These are phyloP conservation scores for Sturnira hondurensis DNA, from an alignment of 2,113 vertebrate species.

Conservation along the genomic window DNA sequence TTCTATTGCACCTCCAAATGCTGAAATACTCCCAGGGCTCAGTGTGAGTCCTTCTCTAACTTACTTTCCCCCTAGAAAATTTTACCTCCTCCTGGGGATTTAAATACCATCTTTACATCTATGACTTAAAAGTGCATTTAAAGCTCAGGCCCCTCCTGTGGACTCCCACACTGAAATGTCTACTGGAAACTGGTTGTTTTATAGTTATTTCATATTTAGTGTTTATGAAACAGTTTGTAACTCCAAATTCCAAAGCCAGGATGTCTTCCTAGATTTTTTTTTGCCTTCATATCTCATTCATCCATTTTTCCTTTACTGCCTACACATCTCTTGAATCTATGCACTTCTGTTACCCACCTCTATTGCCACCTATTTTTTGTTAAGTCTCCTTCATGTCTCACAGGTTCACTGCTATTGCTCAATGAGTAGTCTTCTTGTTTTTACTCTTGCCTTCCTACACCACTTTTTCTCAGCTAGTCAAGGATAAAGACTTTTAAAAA, in stretches of 20 bases:
- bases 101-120: not conserved
- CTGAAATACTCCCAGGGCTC: not conserved
- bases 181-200: not conserved
- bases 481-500: not conserved
- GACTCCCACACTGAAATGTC: not conserved
- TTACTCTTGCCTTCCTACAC: not conserved
- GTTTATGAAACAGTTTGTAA: not conserved
- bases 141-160: not conserved
- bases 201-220: not conserved
- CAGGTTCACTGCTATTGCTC: not conserved
- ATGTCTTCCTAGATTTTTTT: not conserved
- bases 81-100: not conserved
- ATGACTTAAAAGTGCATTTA: not conserved
- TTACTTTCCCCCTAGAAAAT: not conserved
- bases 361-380: fast-evolving
- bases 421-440: not conserved
- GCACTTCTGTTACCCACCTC: not conserved
- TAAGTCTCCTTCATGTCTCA: not conserved
- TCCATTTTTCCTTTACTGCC: not conserved
- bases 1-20: not conserved
- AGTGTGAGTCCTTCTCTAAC: not conserved
- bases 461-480: not conserved
- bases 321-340: not conserved
- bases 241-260: not conserved
- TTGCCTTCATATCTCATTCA: not conserved